phyloP scores from a whole-genome alignment of 2,888 invertebrate genomes.

The Sturmia bella region DNA sequence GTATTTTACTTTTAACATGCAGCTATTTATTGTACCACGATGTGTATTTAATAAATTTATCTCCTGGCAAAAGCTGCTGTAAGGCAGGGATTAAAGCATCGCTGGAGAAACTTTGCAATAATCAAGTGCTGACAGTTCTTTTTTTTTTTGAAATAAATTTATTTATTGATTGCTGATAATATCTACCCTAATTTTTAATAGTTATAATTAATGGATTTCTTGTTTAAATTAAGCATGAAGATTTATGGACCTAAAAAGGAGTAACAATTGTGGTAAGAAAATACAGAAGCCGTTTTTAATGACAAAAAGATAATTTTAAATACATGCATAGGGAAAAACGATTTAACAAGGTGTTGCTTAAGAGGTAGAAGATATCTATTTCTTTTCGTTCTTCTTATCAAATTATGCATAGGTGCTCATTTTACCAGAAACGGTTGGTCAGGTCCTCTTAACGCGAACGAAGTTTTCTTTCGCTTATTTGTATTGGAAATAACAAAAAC shows the following conservation, averaged over 20 bases:
- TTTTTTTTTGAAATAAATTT: constrained; percentile 30
- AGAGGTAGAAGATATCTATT: too few relatives aligned
- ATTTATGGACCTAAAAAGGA: constrained; percentile 9
- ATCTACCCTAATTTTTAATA: constrained; percentile 36
- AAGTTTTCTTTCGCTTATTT: too few relatives aligned
- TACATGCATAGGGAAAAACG: background rate
- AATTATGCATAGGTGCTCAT: too few relatives aligned
- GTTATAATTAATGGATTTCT: constrained; percentile 52
- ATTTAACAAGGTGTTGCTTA: background rate
- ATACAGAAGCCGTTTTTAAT: constrained; percentile 18
- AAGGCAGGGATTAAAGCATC: constrained; percentile 17
- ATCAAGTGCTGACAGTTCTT: constrained; percentile 44
- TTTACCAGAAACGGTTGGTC: too few relatives aligned
- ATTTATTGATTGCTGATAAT: constrained; percentile 36
- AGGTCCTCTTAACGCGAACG: too few relatives aligned
- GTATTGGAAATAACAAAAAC: too few relatives aligned
- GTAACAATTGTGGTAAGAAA: background rate
- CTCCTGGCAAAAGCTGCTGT: constrained; percentile 1
- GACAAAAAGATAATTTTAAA: constrained; percentile 7
- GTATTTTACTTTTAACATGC: constrained; percentile 31
- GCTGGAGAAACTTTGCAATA: constrained; percentile 23
- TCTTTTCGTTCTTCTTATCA: too few relatives aligned
- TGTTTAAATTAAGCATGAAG: constrained; percentile 46
- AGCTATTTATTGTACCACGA: constrained; percentile 43
- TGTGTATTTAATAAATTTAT: constrained; percentile 41